Evolutionary conservation across 2,888 invertebrate species (phyloP).

Genomic region (Lordiphosa andalusiaca): DNA sequence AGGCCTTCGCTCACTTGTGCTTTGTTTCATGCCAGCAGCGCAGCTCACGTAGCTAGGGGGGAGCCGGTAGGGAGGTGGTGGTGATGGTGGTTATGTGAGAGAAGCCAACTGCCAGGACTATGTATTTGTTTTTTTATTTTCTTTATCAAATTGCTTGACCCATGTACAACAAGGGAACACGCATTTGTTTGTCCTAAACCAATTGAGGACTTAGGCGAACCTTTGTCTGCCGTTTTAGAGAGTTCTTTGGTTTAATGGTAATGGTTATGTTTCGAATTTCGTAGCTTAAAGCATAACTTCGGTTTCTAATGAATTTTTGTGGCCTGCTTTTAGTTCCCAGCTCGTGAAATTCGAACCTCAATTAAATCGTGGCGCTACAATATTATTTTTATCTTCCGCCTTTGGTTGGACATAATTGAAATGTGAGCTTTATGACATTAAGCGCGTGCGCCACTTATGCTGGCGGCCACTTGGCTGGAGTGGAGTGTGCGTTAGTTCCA

Average conservation of each 20-base stretch:
- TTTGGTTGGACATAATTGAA: constrained; percentile 49
- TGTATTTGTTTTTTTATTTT: constrained; percentile 19
- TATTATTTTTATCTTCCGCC: constrained; percentile 38
- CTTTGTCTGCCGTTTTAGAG: too few relatives aligned
- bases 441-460: constrained; percentile 40
- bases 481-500: too few relatives aligned
- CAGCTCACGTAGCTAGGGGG: too few relatives aligned
- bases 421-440: constrained; percentile 39
- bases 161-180: constrained; percentile 18
- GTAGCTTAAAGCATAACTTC: too few relatives aligned
- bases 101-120: constrained; percentile 1
- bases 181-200: constrained; percentile 17
- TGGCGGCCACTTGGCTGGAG: constrained; percentile 17
- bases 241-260: too few relatives aligned
- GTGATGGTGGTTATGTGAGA: too few relatives aligned
- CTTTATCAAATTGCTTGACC: constrained; percentile 44
- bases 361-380: constrained; percentile 59
- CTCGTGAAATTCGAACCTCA: constrained; percentile 54
- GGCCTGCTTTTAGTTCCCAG: too few relatives aligned
- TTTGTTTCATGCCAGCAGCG: constrained; percentile 19
- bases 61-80: too few relatives aligned
- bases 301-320: too few relatives aligned
- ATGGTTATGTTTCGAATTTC: too few relatives aligned
- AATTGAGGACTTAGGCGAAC: constrained; percentile 28
- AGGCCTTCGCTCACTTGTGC: constrained; percentile 38